A percentile compares a stretch with the other conserved stretches of the same genome.
Evolutionary conservation across 2,113 vertebrate species (phyloP).

Genomic region (Paradoxurus hermaphroditus): DNA sequence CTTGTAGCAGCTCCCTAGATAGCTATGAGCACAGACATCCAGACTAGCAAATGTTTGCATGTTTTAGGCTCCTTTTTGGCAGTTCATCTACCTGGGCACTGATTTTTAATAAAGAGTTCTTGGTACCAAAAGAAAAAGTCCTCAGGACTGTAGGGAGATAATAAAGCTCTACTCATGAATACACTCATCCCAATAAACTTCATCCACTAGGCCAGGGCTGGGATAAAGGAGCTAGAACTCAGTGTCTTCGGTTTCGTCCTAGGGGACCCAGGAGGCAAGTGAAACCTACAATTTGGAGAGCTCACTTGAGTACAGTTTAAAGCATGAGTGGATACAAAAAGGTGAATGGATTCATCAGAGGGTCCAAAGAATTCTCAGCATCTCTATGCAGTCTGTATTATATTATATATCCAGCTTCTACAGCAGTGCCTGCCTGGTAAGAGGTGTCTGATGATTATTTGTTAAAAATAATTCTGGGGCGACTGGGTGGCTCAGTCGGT

Average conservation of each 20-base stretch:
- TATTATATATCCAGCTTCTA: neutral
- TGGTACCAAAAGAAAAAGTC: neutral
- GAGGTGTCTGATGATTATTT: neutral
- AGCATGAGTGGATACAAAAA: neutral
- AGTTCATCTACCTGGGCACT: neutral
- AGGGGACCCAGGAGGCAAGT: no score
- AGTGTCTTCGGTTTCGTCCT: neutral
- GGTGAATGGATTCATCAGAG: neutral
- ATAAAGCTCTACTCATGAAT: neutral
- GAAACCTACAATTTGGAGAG: neutral
- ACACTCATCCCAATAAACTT: neutral
- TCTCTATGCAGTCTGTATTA: neutral
- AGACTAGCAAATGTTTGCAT: neutral
- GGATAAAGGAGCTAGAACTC: neutral
- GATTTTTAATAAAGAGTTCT: neutral
- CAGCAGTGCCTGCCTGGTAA: neutral
- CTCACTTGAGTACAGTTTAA: neutral
- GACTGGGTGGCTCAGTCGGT: no score
- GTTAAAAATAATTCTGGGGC: conserved; percentile 12
- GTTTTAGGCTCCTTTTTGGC: neutral
- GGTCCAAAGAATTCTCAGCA: neutral
- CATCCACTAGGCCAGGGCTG: neutral
- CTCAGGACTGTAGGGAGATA: neutral
- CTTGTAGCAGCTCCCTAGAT: neutral
- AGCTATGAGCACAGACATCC: neutral